Percentiles rank a stretch among this genome's conserved stretches.
phyloP scores from a whole-genome alignment of 1,140 invertebrate species.

The Matsumurasca onukii region DNA sequence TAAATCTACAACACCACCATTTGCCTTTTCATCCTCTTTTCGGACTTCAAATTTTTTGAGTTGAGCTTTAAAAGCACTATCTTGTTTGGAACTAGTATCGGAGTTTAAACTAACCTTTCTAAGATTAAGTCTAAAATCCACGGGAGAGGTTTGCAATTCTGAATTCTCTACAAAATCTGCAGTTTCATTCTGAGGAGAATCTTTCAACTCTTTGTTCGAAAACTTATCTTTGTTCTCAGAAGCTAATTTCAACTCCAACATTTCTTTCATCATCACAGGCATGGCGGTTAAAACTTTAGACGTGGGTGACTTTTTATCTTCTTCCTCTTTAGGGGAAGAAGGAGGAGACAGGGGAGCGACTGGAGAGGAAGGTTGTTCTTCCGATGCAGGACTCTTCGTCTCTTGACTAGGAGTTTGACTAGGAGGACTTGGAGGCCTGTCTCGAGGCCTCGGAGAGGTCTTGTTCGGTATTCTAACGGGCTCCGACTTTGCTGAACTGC shows the following conservation, averaged over 20 bases:
- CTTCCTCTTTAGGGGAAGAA: conserved; percentile 41
- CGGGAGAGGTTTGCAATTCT: conserved; percentile 47
- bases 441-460: conserved; percentile 30
- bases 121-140: conserved; percentile 55
- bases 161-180: conserved; percentile 41
- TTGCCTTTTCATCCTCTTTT: conserved; percentile 51
- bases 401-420: conserved; percentile 48
- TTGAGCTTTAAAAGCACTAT: conserved; percentile 57
- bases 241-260: conserved; percentile 74
- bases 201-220: conserved; percentile 35
- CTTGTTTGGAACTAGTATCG: conserved; percentile 27
- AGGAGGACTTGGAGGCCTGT: conserved; percentile 40
- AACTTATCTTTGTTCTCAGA: conserved; percentile 79
- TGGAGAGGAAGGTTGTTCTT: conserved; percentile 47
- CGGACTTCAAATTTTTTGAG: conserved; percentile 68
- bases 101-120: conserved; percentile 46
- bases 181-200: conserved; percentile 30
- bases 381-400: conserved; percentile 48
- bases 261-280: conserved; percentile 66
- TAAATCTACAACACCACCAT: conserved; percentile 73
- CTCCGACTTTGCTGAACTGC: conserved; percentile 51
- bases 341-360: conserved; percentile 43
- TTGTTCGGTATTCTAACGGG: conserved; percentile 42
- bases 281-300: conserved; percentile 47
- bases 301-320: conserved; percentile 35